Evolutionary conservation across 2,113 vertebrate species (phyloP).

Genomic region (Sebastes fasciatus): DNA sequence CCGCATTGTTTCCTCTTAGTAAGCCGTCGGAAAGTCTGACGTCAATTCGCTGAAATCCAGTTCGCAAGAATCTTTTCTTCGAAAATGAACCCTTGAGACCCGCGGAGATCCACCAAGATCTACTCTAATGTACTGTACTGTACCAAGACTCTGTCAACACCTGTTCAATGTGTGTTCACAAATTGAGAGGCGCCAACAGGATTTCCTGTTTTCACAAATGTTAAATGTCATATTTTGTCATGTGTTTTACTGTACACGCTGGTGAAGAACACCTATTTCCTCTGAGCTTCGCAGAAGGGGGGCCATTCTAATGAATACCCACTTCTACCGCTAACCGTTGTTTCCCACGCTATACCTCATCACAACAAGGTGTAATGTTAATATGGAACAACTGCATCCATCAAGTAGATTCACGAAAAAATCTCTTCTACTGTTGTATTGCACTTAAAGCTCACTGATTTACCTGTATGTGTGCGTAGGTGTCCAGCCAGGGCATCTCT

Average conservation of each 20-base stretch:
- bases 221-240: constrained; percentile 83
- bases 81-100: constrained; percentile 63
- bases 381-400: not conserved
- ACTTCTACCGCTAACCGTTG: not conserved
- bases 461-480: constrained; percentile 94
- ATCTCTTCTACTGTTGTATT: not conserved
- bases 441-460: constrained; percentile 50
- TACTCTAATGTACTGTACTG: constrained; percentile 27
- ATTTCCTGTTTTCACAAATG: constrained; percentile 85
- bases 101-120: constrained; percentile 43
- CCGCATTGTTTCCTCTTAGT: constrained; percentile 56
- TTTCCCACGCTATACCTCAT: not conserved
- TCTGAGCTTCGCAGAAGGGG: constrained; percentile 52
- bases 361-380: not conserved
- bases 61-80: constrained; percentile 63
- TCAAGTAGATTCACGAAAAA: constrained; percentile 7
- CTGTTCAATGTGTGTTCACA: constrained; percentile 66
- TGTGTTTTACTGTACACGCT: constrained; percentile 57
- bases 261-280: constrained; percentile 67
- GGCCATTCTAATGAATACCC: constrained; percentile 47
- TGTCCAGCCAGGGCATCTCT: constrained; percentile 95
- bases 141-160: constrained; percentile 31
- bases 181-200: constrained; percentile 75
- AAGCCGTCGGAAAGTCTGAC: constrained; percentile 63
- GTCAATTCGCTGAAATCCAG: constrained; percentile 78